Evolutionary conservation across 2,888 invertebrate genomes (phyloP).

Genomic region (Drosophila birchii): DNA sequence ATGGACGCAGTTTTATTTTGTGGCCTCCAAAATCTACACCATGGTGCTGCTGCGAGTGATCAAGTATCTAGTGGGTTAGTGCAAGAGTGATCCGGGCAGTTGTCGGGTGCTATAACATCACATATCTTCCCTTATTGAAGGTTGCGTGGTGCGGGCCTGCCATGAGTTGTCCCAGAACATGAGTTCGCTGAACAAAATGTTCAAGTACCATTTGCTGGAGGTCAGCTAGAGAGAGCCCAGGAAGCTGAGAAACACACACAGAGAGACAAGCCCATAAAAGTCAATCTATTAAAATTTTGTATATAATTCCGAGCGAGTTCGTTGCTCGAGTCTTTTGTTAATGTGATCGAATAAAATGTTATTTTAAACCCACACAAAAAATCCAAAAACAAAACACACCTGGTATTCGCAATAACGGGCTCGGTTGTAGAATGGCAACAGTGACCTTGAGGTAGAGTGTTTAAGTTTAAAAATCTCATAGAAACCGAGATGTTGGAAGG

Average conservation of each 20-base stretch:
- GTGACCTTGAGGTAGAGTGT: conserved; percentile 17
- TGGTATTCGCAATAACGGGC: conserved; percentile 10
- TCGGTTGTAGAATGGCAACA: conserved; percentile 23
- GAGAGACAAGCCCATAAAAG: not conserved
- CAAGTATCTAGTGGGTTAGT: conserved; percentile 82
- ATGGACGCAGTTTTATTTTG: conserved; percentile 58
- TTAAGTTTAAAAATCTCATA: not conserved
- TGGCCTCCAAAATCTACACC: conserved; percentile 12
- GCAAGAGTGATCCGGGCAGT: conserved; percentile 15
- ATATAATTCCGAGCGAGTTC: conserved; percentile 39
- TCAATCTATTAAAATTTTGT: conserved; percentile 6
- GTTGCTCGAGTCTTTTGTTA: conserved; percentile 47
- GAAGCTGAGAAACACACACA: not conserved
- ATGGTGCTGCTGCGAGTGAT: conserved; percentile 82
- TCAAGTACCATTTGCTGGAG: conserved; percentile 73
- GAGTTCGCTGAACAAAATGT: conserved; percentile 72
- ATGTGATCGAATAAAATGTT: conserved; percentile 49
- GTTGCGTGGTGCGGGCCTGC: conserved; percentile 75
- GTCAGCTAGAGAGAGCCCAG: conserved; percentile 46
- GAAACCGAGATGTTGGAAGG: not conserved
- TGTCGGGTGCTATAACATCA: conserved; percentile 2
- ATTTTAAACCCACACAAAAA: conserved; percentile 12
- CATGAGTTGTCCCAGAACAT: conserved; percentile 76
- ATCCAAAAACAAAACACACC: not conserved
- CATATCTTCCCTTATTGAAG: conserved; percentile 48